Evolutionary conservation across 2,888 invertebrate genomes (phyloP), one percentile per base, ranked within the genome.

Genomic region (Syritta pipiens): DNA sequence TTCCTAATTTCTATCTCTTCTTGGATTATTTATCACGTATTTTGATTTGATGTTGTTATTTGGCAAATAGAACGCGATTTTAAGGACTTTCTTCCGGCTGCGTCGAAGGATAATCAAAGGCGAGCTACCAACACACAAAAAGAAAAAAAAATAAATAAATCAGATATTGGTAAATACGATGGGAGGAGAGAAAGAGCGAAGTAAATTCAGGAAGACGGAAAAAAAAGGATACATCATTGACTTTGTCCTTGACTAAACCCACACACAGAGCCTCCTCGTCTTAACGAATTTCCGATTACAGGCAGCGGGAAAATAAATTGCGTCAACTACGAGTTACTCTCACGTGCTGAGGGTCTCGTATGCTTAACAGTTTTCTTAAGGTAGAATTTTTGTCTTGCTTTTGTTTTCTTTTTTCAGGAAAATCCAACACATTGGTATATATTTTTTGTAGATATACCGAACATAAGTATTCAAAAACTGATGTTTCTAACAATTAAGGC

Each of bases 41-140:
- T 77, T 77, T 77, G 77, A 77, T 77, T 77, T 72, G 65, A 77
- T 77, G 77, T 77, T 77, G 77, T 77, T 77, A 77, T 77, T 77
- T 77, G 77, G 53, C 60, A 77, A 77, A 77, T 60, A 77, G 77
- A 55, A 77, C 40, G 72, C 77, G 77, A 77, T 72, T 77, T 77
- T 77, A 77, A 77, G 72, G 77, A 77, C 44, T 14, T 42, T 42
- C 26, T 12, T 37, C 37, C 6, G 37, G 12, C n/a, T 17, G 12
- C 14, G n/a, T 59, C 44, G 9, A 59, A 10, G 48, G 28, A 77
- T 72, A 72, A 77, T 77, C 65, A 72, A 37, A 60, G 60, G 72
- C 59, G 65, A 72, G 65, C 46, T n/a, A 40, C 22, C 59, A 59
- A 57, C 63, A 35, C 40, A 62, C 17, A 51, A 22, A 35, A 48